These are phyloP conservation scores for Achlya flavicornis DNA, from an alignment of 2,888 invertebrate genomes.

Conservation along the genomic window DNA sequence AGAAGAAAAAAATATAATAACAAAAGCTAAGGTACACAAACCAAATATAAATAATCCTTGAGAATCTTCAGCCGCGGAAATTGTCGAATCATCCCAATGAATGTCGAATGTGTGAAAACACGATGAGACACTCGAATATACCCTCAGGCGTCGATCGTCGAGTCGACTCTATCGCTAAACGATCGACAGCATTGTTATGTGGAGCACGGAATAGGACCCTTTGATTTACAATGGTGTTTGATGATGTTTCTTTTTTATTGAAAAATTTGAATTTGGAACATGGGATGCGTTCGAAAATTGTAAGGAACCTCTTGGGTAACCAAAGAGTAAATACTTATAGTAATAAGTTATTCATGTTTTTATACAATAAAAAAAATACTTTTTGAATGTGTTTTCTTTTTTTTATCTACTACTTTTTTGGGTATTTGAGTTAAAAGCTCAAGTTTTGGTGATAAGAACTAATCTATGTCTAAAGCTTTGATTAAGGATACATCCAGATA, in stretches of 20 bases:
- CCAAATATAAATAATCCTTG: neutral
- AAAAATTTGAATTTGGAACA: constrained; percentile 8
- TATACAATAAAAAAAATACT: too few relatives aligned
- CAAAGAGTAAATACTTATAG: too few relatives aligned
- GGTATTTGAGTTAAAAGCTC: too few relatives aligned
- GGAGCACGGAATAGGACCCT: constrained; percentile 23
- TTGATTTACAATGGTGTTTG: constrained; percentile 14
- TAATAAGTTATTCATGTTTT: too few relatives aligned
- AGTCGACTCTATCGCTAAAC: constrained; percentile 27
- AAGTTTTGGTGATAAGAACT: too few relatives aligned
- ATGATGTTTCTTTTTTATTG: constrained; percentile 19
- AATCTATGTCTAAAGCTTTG: too few relatives aligned
- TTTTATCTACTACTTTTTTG: too few relatives aligned
- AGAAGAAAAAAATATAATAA: neutral
- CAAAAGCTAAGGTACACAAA: neutral
- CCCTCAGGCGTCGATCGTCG: constrained; percentile 40
- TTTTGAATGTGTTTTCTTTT: too few relatives aligned
- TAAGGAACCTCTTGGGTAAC: constrained; percentile 4
- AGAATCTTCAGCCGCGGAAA: constrained; percentile 40
- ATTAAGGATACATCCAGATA: too few relatives aligned
- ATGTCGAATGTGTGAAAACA: constrained; percentile 73
- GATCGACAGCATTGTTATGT: constrained; percentile 33
- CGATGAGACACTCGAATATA: constrained; percentile 31
- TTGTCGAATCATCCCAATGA: constrained; percentile 69
- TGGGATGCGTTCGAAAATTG: neutral